Evolutionary conservation across 2,797 vertebrate genomes (phyloP).

Genomic region (Lutra lutra): DNA sequence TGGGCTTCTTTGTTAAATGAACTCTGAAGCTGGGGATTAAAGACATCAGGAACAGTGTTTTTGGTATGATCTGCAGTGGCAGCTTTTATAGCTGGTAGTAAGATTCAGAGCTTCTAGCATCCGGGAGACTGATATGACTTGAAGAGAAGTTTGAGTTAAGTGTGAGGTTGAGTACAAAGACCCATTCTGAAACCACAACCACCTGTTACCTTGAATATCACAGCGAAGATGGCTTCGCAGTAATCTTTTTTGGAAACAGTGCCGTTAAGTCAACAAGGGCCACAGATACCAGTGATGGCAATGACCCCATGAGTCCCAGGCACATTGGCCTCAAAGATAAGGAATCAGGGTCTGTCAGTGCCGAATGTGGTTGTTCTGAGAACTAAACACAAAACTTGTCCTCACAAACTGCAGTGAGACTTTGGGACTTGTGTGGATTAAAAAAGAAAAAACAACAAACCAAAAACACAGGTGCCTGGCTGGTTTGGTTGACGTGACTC

Average conservation of each 20-base stretch:
- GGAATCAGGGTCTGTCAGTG: neutral
- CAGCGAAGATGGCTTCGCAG: neutral
- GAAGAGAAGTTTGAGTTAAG: slow-evolving; percentile 40
- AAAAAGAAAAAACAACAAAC: neutral
- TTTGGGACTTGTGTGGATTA: neutral
- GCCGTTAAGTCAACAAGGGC: slow-evolving; percentile 61
- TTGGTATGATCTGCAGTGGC: neutral
- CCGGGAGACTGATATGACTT: slow-evolving; percentile 42
- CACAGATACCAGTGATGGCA: neutral
- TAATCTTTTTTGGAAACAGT: slow-evolving; percentile 65
- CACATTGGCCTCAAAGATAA: slow-evolving; percentile 17
- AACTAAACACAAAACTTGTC: neutral
- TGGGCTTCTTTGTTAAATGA: neutral
- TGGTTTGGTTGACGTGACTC: neutral
- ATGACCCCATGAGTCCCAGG: neutral
- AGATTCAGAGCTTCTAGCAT: neutral
- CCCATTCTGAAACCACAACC: slow-evolving; percentile 70
- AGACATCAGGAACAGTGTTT: slow-evolving; percentile 25
- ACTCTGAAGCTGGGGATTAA: neutral
- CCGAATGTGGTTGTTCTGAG: slow-evolving; percentile 10
- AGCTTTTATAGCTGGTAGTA: neutral
- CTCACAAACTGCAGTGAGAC: neutral
- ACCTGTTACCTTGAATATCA: slow-evolving; percentile 59
- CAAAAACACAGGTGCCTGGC: neutral
- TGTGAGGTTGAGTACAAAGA: slow-evolving; percentile 42